Conservation (phyloP, 2,888 invertebrate species). For the Tetranychus truncatus region DNA sequence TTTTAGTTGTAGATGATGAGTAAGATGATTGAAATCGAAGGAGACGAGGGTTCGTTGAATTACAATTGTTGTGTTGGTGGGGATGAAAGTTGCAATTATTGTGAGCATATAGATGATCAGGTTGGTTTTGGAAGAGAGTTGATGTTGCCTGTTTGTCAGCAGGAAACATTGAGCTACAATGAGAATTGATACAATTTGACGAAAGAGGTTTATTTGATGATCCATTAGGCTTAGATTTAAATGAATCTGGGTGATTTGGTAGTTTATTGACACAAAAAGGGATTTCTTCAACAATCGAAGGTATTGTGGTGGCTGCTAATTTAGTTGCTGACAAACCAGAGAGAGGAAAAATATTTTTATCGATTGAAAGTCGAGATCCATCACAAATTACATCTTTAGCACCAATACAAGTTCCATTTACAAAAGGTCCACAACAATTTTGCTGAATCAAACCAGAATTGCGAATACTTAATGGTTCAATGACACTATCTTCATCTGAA, state of each 20-base stretch:
- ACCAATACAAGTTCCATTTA: neutral
- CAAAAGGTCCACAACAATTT: neutral
- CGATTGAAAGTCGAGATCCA: neutral
- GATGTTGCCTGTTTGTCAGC: neutral
- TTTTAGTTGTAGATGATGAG: neutral
- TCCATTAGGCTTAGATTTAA: neutral
- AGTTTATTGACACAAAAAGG: neutral
- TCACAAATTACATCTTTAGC: neutral
- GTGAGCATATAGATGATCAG: slow-evolving; percentile 6
- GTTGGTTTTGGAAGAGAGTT: neutral
- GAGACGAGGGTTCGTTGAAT: neutral
- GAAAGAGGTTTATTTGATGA: neutral
- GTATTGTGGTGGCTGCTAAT: neutral
- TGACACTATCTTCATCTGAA: neutral
- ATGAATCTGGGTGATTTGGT: neutral
- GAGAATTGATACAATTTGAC: neutral
- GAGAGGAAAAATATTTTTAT: neutral
- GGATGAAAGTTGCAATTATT: neutral
- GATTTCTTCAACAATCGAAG: neutral
- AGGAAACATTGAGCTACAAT: neutral
- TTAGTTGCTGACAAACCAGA: too few species aligned
- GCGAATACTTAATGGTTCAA: neutral
- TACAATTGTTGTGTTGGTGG: neutral
- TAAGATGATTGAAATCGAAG: slow-evolving; percentile 22
- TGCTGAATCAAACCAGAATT: neutral